Base-by-base conservation (phyloP, 2,888 invertebrate species). In the Lysandra bellargus region DNA sequence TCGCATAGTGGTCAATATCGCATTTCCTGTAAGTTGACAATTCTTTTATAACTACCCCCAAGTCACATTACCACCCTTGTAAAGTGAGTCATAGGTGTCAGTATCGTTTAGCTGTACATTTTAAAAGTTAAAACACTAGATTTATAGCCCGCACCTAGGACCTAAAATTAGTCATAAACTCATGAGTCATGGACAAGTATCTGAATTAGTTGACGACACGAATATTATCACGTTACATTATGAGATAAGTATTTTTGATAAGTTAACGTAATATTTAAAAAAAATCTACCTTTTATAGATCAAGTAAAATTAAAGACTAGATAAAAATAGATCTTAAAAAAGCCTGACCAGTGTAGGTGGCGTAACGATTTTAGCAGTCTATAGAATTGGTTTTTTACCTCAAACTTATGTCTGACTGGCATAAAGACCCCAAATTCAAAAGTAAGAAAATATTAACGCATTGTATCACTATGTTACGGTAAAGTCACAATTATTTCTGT, bases 121-220 rank as follows among this genome's bases (percentile, higher is more conserved):
- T 57, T 69, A 69, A 69, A 69, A 69, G 33, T 57, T 69, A 69
- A 69, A 69, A 69, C 69, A 1, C 14, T 69, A 37, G 69, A 33
- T 69, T 69, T 69, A 69, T 69, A 33, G 33, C 33, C 69, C 69
- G 33, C 69, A 1, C 69, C 37, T 69, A 33, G 69, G 33, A 69
- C 14, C 23, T 61, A 23, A 61, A 23, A 61, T 69, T 69, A 69
- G 69, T 69, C 69, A 69, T 69, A 37, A 14, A 69, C 33, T 69
- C 69, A 69, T 69, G 69, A 69, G 33, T 69, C 69, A 69, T 37
- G 33, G 4, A 17, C 33, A 14, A 69, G 37, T 69, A 69, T 4
- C 33, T 69, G 69, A 69, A 4, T 12, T 1, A 14, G 23, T 14
- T 37, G 33, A 37, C 61, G 61, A 61, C 17, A 57, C 5, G 57